A percentile compares a stretch with the other conserved stretches of the same genome.
These are phyloP conservation scores for Linepithema humile DNA, from an alignment of 1,140 invertebrate species.

Conservation along the genomic window DNA sequence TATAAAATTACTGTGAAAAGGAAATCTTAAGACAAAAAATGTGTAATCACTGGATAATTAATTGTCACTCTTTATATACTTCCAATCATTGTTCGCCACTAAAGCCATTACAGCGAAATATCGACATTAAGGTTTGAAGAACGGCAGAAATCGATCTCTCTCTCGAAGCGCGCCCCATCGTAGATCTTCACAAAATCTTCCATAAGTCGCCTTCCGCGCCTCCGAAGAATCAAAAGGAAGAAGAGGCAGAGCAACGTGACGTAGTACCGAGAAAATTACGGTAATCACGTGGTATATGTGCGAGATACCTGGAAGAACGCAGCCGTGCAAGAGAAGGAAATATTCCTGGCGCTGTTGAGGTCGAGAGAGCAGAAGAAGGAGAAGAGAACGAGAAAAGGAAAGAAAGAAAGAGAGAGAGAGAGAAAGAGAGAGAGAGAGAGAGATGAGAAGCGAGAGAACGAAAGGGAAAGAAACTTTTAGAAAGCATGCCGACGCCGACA, in stretches of 20 bases:
- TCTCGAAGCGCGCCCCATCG: background rate
- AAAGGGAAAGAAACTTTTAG: conserved; percentile 49
- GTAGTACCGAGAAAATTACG: conserved; percentile 64
- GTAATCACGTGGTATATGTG: conserved; percentile 62
- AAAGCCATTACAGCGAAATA: background rate
- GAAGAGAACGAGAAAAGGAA: background rate
- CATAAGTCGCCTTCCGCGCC: background rate
- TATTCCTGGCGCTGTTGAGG: conserved; percentile 27
- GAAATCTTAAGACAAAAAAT: background rate
- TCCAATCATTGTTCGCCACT: background rate
- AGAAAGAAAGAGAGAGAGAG: background rate
- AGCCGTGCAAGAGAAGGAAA: conserved; percentile 51
- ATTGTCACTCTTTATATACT: background rate
- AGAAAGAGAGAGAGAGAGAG: background rate
- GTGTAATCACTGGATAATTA: background rate
- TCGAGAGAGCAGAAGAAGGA: background rate
- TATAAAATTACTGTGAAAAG: background rate
- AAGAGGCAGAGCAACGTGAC: conserved; percentile 45
- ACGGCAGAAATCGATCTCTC: background rate
- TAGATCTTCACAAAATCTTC: background rate
- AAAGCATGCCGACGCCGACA: conserved; percentile 38
- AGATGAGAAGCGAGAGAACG: conserved; percentile 4
- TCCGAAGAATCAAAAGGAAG: conserved; percentile 30
- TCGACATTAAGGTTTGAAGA: background rate
- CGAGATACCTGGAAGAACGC: conserved; percentile 62